A percentile compares a stretch with the other conserved stretches of the same genome.
phyloP scores from a whole-genome alignment of 1,140 invertebrate genomes.

The Dreissena polymorpha region DNA sequence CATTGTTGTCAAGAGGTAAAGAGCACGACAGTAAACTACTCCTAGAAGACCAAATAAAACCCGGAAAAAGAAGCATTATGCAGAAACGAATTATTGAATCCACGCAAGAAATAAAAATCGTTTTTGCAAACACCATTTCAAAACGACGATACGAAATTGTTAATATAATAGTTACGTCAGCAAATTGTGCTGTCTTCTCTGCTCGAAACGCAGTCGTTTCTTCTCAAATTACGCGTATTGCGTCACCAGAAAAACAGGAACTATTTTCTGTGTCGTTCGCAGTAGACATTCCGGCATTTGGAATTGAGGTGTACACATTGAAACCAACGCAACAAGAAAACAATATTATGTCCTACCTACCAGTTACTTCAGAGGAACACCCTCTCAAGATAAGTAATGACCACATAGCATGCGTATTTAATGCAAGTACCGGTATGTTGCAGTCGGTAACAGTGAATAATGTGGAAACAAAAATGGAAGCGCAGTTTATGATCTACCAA shows the following conservation, averaged over 20 bases:
- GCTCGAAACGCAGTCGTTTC: not conserved
- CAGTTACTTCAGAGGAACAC: no score
- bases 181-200: constrained; percentile 18
- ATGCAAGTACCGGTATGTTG: no score
- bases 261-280: constrained; percentile 17
- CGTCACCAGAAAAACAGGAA: not conserved
- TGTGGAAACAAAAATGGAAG: constrained; percentile 6
- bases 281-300: constrained; percentile 32
- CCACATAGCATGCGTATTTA: no score
- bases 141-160: constrained; percentile 42
- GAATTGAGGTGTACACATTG: constrained; percentile 37
- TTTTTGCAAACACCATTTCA: constrained; percentile 33
- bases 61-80: constrained; percentile 7
- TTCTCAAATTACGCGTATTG: not conserved
- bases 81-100: constrained; percentile 4
- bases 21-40: constrained; percentile 5
- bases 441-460: no score
- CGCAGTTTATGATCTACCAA: constrained; percentile 44
- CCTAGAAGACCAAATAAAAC: constrained; percentile 22
- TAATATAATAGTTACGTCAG: not conserved
- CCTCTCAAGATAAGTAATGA: no score
- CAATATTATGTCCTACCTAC: no score
- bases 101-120: not conserved
- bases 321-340: not conserved
- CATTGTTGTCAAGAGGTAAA: constrained; percentile 37